Conservation (phyloP, 2,113 vertebrate genomes). For the Sakesphorus luctuosus region DNA sequence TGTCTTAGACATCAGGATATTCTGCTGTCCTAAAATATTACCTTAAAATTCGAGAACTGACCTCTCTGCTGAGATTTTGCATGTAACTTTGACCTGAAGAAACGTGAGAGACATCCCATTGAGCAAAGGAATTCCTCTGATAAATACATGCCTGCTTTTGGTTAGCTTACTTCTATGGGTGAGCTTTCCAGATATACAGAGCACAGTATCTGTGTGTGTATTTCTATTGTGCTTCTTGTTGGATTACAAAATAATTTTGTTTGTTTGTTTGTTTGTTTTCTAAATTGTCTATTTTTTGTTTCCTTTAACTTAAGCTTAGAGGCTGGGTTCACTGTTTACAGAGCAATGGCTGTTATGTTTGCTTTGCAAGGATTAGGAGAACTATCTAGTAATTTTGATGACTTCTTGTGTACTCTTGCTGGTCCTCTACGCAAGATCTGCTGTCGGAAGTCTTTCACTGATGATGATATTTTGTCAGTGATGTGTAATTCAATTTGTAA, state of each 20-base stretch:
- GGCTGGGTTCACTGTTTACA: neutral
- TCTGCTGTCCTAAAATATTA: neutral
- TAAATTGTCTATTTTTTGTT: neutral
- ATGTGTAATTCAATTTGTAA: neutral
- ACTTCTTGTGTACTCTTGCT: neutral
- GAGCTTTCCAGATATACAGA: neutral
- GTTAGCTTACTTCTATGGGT: neutral
- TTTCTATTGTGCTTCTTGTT: neutral
- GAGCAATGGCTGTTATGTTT: neutral
- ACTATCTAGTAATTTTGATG: neutral
- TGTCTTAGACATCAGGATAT: neutral
- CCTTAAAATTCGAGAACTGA: neutral
- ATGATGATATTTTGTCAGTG: neutral
- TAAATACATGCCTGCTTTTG: neutral
- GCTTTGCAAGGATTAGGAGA: neutral
- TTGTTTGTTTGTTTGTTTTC: neutral
- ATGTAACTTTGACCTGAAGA: neutral
- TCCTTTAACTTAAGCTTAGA: neutral
- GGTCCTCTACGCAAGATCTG: neutral
- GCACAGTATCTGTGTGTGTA: neutral
- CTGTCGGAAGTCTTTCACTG: neutral
- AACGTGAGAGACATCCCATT: neutral
- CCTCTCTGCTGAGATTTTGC: neutral
- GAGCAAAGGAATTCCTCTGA: neutral
- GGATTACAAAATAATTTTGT: neutral